A percentile compares a stretch with the other conserved stretches of the same genome.
Conservation (phyloP, 2,888 invertebrate genomes). For the Agrotis ipsilon region DNA sequence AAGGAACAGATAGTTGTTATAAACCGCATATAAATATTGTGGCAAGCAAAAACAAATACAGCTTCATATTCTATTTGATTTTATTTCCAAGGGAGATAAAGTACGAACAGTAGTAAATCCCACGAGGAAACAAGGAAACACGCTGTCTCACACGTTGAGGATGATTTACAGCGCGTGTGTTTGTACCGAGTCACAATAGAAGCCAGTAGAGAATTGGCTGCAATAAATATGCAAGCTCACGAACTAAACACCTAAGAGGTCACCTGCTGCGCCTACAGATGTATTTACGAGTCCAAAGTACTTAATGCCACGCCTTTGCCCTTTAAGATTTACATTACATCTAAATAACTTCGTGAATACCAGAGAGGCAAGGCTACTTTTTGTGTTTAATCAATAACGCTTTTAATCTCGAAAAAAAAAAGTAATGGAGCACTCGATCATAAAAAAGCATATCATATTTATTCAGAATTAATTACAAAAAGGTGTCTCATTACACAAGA, state of each 20-base stretch:
- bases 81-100: conserved; percentile 35
- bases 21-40: conserved; percentile 45
- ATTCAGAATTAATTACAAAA: conserved; percentile 36
- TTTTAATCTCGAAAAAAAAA: conserved; percentile 49
- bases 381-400: conserved; percentile 63
- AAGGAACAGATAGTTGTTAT: conserved; percentile 49
- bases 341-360: conserved; percentile 82
- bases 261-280: conserved; percentile 88
- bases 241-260: conserved; percentile 87
- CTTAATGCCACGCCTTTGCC: conserved; percentile 85
- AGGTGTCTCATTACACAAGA: conserved; percentile 39
- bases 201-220: conserved; percentile 67
- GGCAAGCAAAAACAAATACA: conserved; percentile 45
- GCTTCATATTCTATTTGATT: conserved; percentile 38
- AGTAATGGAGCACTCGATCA: conserved; percentile 33
- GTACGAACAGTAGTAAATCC: conserved; percentile 50
- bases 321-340: conserved; percentile 86
- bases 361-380: conserved; percentile 74
- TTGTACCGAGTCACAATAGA: conserved; percentile 69
- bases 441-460: conserved; percentile 22
- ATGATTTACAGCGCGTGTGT: conserved; percentile 71
- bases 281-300: conserved; percentile 81
- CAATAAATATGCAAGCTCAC: conserved; percentile 84
- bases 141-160: conserved; percentile 58
- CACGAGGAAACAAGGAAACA: conserved; percentile 51